A percentile compares a stretch with the other conserved stretches of the same genome.
Conservation (phyloP, 2,888 invertebrate species). For the Octonoba sinensis region DNA sequence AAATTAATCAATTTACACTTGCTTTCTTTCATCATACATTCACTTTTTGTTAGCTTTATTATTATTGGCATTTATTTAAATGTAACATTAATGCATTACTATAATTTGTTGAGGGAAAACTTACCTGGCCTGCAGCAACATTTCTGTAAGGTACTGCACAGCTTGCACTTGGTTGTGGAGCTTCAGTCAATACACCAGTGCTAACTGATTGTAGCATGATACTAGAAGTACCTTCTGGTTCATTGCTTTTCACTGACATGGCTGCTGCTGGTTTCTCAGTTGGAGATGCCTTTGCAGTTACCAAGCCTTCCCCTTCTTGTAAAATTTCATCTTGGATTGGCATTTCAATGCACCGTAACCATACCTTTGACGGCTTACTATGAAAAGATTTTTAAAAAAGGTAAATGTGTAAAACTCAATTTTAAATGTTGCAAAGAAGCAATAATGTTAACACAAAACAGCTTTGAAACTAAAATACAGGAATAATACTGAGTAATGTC, state of each 20-base stretch:
- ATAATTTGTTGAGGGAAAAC: not conserved
- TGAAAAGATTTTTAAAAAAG: too few species aligned
- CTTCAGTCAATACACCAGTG: constrained; percentile 20
- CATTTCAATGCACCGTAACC: constrained; percentile 12
- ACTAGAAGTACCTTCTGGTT: constrained; percentile 39
- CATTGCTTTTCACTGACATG: constrained; percentile 28
- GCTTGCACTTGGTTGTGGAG: constrained; percentile 53
- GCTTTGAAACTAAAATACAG: too few species aligned
- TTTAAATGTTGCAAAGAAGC: too few species aligned
- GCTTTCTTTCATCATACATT: too few species aligned
- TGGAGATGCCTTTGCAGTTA: constrained; percentile 14
- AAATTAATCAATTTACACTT: too few species aligned
- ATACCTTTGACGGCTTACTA: too few species aligned
- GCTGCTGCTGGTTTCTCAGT: constrained; percentile 3
- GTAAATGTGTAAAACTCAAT: too few species aligned
- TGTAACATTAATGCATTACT: too few species aligned
- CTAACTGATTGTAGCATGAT: constrained; percentile 32
- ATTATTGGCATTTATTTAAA: too few species aligned
- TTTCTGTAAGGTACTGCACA: constrained; percentile 31
- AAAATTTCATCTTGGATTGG: constrained; percentile 32
- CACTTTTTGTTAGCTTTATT: too few species aligned
- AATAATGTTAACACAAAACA: too few species aligned
- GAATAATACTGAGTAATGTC: too few species aligned
- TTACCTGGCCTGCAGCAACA: constrained; percentile 36
- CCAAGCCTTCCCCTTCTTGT: constrained; percentile 19